These are phyloP conservation scores for Ictalurus furcatus DNA, from an alignment of 2,113 vertebrate species.

Conservation along the genomic window DNA sequence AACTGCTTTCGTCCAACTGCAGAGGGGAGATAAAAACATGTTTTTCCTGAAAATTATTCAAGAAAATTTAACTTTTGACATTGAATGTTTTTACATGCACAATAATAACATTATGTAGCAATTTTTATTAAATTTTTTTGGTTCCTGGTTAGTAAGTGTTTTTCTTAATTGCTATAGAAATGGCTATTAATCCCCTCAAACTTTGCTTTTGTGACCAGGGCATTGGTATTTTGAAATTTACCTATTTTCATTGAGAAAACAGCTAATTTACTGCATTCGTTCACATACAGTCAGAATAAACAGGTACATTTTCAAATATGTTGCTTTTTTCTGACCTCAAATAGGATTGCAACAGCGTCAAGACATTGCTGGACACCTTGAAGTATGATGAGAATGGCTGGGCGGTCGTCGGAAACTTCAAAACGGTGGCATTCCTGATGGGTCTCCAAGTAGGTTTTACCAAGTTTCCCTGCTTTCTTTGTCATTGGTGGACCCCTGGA, in stretches of 20 bases:
- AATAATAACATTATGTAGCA: background rate
- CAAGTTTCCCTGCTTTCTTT: background rate
- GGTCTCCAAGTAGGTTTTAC: background rate
- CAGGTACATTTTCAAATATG: no score
- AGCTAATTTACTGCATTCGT: background rate
- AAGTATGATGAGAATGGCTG: no score
- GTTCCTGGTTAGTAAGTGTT: background rate
- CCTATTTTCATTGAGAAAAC: background rate
- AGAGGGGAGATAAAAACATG: background rate
- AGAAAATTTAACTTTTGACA: background rate
- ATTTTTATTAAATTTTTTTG: background rate
- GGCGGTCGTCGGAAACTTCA: background rate
- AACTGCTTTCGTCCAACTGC: slow-evolving; percentile 94
- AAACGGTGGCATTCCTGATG: background rate
- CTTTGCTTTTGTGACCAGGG: no score
- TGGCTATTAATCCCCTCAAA: no score
- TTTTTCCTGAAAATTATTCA: background rate
- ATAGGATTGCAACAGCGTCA: no score
- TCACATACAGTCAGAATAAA: background rate
- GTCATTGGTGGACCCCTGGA: background rate
- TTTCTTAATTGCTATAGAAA: background rate
- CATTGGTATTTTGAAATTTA: background rate
- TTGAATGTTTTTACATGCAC: background rate
- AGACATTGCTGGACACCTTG: no score
- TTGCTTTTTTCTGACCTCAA: no score